Base-by-base conservation (phyloP, 2,797 vertebrate genomes). In the Xiphophorus birchmanni region DNA sequence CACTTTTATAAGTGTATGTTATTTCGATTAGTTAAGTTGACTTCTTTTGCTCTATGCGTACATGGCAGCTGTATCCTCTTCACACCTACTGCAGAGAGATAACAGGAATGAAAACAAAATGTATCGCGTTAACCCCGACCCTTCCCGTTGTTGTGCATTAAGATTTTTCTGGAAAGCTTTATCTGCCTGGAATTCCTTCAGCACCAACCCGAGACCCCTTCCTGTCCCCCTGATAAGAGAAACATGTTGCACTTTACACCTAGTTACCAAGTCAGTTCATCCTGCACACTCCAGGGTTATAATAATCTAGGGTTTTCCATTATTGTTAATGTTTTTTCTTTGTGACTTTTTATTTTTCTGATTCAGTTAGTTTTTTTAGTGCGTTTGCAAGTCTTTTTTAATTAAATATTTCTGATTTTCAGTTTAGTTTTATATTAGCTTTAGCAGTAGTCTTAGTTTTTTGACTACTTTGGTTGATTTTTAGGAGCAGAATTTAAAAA, bases 101-200 rank as follows among this genome's bases (percentile, higher is more conserved):
- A 87, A 87, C 75, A 47, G 56, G 82, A 9, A 17, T 1, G n/a
- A 44, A 72, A 21, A 37, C 86, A 87, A 80, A 78, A 80, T 11
- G 42, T 60, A 35, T 85, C 74, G 77, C 72, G 3, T 44, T 52
- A 74, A 83, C 84, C 77, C 69, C 4, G 10, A 67, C 80, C n/a
- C 69, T 74, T 87, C 75, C 45, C 45, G 21, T 26, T 26, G 29
- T 29, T 8, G 54, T 74, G 15, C 77, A 82, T 67, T 60, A 74
- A 50, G 75, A 35, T 26, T 40, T 35, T 80, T 77, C 2, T 29
- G 76, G 85, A 0, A 77, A 79, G 72, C 75, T 92, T 94, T 92
- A 93, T 94, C 92, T 89, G 88, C 56, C 76, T 82, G 78, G 82
- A 90, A 92, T 93, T 93, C 91, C 79, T 93, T 86, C 80, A 37